Conservation (phyloP, 2,888 invertebrate genomes). For the Ischnus inquisitorius region DNA sequence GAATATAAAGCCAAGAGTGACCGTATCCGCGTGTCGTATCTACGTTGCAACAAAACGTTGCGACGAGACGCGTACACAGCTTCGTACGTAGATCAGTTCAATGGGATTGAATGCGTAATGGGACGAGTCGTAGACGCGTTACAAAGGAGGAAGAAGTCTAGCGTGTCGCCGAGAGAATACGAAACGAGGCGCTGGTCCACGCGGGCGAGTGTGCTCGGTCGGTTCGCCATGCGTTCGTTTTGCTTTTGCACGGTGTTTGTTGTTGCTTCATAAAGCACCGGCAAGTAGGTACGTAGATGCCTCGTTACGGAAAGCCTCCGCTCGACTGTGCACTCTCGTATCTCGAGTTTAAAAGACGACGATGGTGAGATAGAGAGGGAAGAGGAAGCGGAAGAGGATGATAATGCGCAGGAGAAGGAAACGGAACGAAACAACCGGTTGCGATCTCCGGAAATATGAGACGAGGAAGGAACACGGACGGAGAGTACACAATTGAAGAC, state of each 20-base stretch:
- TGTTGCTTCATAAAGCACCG: slow-evolving; percentile 8
- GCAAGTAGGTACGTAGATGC: slow-evolving; percentile 21
- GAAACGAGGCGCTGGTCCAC: slow-evolving; percentile 68
- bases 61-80: slow-evolving; percentile 34
- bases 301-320: not conserved
- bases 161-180: slow-evolving; percentile 65
- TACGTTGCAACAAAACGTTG: slow-evolving; percentile 32
- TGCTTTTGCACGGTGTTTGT: slow-evolving; percentile 5
- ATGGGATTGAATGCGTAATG: slow-evolving; percentile 63
- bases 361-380: not conserved
- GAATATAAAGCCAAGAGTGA: not conserved
- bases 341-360: slow-evolving; percentile 33
- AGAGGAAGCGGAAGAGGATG: slow-evolving; percentile 23
- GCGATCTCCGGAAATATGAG: not conserved
- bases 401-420: slow-evolving; percentile 15
- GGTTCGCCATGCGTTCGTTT: no score
- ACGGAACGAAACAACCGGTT: not conserved
- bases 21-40: slow-evolving; percentile 19
- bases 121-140: slow-evolving; percentile 50
- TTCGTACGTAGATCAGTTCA: slow-evolving; percentile 46
- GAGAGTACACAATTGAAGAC: not conserved
- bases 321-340: slow-evolving; percentile 1
- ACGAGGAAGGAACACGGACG: not conserved
- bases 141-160: slow-evolving; percentile 50
- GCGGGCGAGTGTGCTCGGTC: slow-evolving; percentile 33